phyloP scores from a whole-genome alignment of 2,888 invertebrate genomes.

The Dynastes tityus region DNA sequence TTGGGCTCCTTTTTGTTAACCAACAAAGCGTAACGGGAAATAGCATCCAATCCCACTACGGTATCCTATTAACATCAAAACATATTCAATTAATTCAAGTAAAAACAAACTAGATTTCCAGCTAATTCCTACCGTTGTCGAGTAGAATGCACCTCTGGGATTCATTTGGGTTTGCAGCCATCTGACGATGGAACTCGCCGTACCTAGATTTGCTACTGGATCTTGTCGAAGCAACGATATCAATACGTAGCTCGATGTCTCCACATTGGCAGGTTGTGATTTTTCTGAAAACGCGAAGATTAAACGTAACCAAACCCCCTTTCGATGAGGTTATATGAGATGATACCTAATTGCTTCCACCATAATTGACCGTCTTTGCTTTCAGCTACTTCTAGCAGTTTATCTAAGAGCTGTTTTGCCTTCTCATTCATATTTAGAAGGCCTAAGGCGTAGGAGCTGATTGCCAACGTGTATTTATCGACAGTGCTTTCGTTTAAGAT shows the following conservation, averaged over 20 bases:
- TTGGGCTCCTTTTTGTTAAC: conserved; percentile 70
- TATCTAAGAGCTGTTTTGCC: conserved; percentile 68
- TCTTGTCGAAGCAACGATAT: conserved; percentile 74
- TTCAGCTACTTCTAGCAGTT: conserved; percentile 69
- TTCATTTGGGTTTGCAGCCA: conserved; percentile 83
- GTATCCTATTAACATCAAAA: conserved; percentile 71
- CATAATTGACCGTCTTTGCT: conserved; percentile 71
- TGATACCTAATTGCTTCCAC: conserved; percentile 71
- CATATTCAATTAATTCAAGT: neutral
- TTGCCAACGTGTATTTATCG: conserved; percentile 72
- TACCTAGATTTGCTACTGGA: conserved; percentile 72
- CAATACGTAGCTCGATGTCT: conserved; percentile 80
- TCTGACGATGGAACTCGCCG: conserved; percentile 77
- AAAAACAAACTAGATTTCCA: too few relatives aligned
- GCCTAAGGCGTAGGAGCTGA: conserved; percentile 73
- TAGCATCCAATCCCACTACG: conserved; percentile 75
- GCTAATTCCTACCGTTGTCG: conserved; percentile 76
- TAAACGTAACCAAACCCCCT: neutral
- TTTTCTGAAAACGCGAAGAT: conserved; percentile 16
- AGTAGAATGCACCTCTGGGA: conserved; percentile 81
- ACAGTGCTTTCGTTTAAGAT: conserved; percentile 68
- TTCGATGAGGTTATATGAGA: too few relatives aligned
- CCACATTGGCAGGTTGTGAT: conserved; percentile 76
- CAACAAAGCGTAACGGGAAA: conserved; percentile 73
- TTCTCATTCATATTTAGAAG: conserved; percentile 70